Percentiles rank a stretch among this genome's conserved stretches.
Conservation (phyloP, 1,140 invertebrate genomes). For the Pachyrhynchus sulphureomaculatus region DNA sequence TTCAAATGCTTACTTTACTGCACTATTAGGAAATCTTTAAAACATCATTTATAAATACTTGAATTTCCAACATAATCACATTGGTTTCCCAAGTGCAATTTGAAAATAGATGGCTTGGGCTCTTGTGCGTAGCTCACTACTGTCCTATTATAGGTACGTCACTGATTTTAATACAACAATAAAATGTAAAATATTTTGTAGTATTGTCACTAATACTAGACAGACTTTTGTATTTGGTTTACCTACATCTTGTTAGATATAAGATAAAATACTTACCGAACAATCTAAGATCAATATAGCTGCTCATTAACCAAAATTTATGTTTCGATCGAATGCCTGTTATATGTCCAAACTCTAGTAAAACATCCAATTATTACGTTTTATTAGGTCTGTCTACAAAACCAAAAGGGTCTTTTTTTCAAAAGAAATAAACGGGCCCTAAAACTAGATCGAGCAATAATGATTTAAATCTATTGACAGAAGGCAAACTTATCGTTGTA, state of each 20-base stretch:
- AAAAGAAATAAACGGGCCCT: background rate
- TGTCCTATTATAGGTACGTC: too few species aligned
- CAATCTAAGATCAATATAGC: slow-evolving; percentile 20
- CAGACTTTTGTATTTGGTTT: background rate
- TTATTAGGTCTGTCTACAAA: slow-evolving; percentile 22
- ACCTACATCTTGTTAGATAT: slow-evolving; percentile 11
- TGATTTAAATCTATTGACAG: background rate
- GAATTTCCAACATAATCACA: too few species aligned
- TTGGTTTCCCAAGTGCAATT: too few species aligned
- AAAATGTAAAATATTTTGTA: too few species aligned
- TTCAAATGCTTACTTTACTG: too few species aligned
- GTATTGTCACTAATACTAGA: too few species aligned
- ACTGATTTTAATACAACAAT: too few species aligned
- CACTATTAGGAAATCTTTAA: too few species aligned
- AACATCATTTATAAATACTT: too few species aligned
- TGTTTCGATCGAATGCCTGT: slow-evolving; percentile 12
- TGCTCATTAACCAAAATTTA: slow-evolving; percentile 27
- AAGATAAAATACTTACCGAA: slow-evolving; percentile 18
- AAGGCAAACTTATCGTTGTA: background rate
- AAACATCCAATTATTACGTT: slow-evolving; percentile 30
- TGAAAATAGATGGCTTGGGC: too few species aligned
- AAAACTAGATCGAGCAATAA: background rate
- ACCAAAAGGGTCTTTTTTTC: slow-evolving; percentile 1
- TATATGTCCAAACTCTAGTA: slow-evolving; percentile 11
- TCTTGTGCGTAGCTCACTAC: too few species aligned